Evolutionary conservation across 2,113 vertebrate genomes (phyloP), one percentile per base, ranked within the genome.

Genomic region (Carassius carassius): DNA sequence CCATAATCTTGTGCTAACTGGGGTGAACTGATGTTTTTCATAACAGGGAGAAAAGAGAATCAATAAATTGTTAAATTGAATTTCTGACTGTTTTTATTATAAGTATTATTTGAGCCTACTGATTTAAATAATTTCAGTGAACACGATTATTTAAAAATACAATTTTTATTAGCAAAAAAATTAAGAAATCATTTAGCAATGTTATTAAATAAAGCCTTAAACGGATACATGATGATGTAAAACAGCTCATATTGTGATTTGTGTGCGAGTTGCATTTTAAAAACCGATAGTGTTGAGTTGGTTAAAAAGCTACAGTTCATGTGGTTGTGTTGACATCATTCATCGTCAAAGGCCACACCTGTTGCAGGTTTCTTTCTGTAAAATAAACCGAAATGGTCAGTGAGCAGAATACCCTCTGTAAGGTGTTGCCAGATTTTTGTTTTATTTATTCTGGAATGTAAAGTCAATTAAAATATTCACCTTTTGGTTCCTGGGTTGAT

Each of bases 401-500:
- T 78, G 1, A 60, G 9, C 13, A 44, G 4, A 32, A 19, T 0
- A 10, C 14, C 51, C 51, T 6, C 1, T 54, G 14, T 17, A 3
- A 23, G 8, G 8, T 8, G 4, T 35, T 35, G 2, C 4, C 29
- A 69, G 29, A 67, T 9, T 35, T 35, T 35, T 32, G 2, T 47
- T 47, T 47, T 12, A 47, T 47, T 47, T 47, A 3, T 12, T 44
- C 10, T 17, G 29, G 7, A 19, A 7, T 9, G 2, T 63, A 8
- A 80, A 16, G 14, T 78, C n/a, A 21, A 41, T 49, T 3, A 21
- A 70, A 47, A 16, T 5, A 19, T 8, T 60, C 90, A 97, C 97
- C 94, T 97, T 90, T 93, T 96, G 81, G 95, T 94, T 88, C 96
- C 97, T 0, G 97, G 97, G 86, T 98, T 98, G 90, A 99, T 96